These are phyloP conservation scores for Ivindomyrus marchei DNA, from an alignment of 2,113 vertebrate genomes.

Conservation along the genomic window DNA sequence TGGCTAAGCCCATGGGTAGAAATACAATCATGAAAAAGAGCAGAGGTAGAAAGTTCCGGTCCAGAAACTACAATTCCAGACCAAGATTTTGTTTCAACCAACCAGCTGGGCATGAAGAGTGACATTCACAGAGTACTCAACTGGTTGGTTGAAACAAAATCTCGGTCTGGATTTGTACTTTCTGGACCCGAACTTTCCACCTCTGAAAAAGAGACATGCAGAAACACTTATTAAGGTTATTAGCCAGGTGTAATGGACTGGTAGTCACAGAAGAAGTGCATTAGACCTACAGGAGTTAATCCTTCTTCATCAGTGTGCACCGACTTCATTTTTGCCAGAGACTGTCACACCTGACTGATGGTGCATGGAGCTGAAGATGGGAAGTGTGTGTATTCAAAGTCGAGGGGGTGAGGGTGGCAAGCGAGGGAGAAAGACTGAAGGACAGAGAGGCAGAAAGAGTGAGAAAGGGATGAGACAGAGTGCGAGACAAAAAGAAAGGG, in stretches of 20 bases:
- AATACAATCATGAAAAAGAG: background rate
- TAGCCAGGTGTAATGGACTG: background rate
- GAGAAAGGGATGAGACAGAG: background rate
- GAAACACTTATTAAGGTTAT: conserved; percentile 2
- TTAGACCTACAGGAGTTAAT: background rate
- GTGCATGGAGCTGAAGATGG: background rate
- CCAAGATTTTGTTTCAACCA: background rate
- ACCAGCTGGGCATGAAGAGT: background rate
- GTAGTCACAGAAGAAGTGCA: background rate
- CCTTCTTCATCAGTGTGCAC: background rate
- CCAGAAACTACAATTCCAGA: background rate
- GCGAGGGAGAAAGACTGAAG: background rate
- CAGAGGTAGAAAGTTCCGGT: background rate
- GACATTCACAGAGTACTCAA: background rate
- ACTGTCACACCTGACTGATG: background rate
- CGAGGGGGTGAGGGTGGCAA: background rate
- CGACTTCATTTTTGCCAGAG: background rate
- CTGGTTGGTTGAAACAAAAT: background rate
- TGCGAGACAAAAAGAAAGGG: background rate
- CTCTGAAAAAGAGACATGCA: background rate
- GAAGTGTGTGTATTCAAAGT: background rate
- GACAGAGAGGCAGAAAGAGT: background rate
- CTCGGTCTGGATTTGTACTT: background rate
- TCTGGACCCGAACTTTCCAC: background rate
- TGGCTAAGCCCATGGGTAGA: background rate